Percentiles rank a stretch among this genome's conserved stretches.
phyloP scores from a whole-genome alignment of 2,888 invertebrate genomes.

The Lepidocyrtoides sp. region DNA sequence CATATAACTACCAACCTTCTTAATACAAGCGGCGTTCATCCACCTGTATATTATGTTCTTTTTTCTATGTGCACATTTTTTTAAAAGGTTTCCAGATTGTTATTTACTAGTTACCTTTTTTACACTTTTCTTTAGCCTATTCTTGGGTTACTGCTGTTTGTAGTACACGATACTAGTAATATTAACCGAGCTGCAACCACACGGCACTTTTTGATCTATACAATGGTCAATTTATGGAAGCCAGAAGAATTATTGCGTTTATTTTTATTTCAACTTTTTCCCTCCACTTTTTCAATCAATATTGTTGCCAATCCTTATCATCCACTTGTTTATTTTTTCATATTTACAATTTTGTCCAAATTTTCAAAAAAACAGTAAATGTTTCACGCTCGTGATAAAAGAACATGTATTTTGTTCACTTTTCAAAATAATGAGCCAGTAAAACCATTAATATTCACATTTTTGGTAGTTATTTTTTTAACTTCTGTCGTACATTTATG shows the following conservation, averaged over 20 bases:
- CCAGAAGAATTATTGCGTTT: constrained; percentile 35
- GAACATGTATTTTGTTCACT: not conserved
- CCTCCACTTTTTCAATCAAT: constrained; percentile 52
- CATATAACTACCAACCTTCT: not conserved
- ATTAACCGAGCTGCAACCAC: too few relatives aligned
- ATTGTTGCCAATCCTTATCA: constrained; percentile 20
- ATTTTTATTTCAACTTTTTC: constrained; percentile 3
- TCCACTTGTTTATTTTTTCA: not conserved
- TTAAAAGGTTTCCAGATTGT: constrained; percentile 5
- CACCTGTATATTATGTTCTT: not conserved
- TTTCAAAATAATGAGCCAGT: not conserved
- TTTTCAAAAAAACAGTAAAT: not conserved
- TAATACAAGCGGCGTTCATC: not conserved
- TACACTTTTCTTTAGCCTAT: constrained; percentile 6
- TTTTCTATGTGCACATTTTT: not conserved
- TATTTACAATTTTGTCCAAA: not conserved
- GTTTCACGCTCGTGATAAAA: not conserved
- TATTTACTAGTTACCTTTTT: not conserved
- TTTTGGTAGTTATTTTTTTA: not conserved
- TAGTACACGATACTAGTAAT: not conserved
- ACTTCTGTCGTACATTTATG: not conserved
- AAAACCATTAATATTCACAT: constrained; percentile 10
- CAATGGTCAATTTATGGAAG: not conserved
- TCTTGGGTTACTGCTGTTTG: not conserved
- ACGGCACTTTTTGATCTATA: too few relatives aligned